Evolutionary conservation across 2,888 invertebrate genomes (phyloP).

Genomic region (Chouioia cunea): DNA sequence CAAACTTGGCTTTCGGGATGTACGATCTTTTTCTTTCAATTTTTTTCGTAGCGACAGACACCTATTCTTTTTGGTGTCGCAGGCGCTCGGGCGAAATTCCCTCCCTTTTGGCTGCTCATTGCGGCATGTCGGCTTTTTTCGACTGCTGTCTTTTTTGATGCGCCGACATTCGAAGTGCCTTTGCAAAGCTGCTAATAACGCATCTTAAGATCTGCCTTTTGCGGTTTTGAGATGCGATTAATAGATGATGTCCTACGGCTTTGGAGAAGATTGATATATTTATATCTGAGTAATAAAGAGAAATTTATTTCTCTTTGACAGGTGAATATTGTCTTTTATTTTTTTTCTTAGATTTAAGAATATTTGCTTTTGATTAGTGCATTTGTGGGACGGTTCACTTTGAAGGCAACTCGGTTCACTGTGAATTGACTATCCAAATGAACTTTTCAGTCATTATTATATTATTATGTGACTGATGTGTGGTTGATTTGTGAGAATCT

Average conservation of each 20-base stretch:
- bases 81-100: constrained; percentile 3
- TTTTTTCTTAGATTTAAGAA: constrained; percentile 23
- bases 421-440: constrained; percentile 26
- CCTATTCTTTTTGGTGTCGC: constrained; percentile 33
- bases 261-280: no score
- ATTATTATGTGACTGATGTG: background rate
- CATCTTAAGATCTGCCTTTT: constrained; percentile 41
- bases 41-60: constrained; percentile 5
- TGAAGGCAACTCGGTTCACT: constrained; percentile 44
- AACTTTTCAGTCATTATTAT: constrained; percentile 3
- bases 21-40: constrained; percentile 47
- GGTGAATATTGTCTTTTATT: constrained; percentile 44
- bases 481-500: constrained; percentile 6
- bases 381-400: constrained; percentile 15
- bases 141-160: constrained; percentile 15
- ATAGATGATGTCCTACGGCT: no score
- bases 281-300: constrained; percentile 17
- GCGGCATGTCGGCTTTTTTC: constrained; percentile 31
- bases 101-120: constrained; percentile 41
- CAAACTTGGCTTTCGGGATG: constrained; percentile 48
- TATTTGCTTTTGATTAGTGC: constrained; percentile 5
- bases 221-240: constrained; percentile 37
- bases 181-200: background rate
- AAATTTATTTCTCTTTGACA: constrained; percentile 25
- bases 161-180: constrained; percentile 35